Evolutionary conservation across 2,888 invertebrate species (phyloP).

Genomic region (Hyposoter didymator): DNA sequence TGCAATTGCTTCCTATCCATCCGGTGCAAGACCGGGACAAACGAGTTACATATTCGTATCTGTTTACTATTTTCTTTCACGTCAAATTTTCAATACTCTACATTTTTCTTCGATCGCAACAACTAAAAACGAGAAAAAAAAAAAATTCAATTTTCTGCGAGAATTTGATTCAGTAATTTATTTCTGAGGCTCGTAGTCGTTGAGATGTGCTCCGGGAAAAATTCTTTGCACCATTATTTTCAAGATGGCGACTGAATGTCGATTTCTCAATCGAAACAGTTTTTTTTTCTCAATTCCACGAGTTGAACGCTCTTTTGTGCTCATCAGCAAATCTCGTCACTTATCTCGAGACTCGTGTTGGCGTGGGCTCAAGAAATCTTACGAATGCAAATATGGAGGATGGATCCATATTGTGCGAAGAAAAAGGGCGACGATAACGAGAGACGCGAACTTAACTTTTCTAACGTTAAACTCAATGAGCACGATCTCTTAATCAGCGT

Average conservation of each 20-base stretch:
- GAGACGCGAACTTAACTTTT: not conserved
- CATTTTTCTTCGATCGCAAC: too few species aligned
- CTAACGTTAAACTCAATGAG: not conserved
- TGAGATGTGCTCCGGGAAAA: too few species aligned
- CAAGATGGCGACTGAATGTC: not conserved
- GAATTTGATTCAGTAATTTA: too few species aligned
- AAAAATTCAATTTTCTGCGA: too few species aligned
- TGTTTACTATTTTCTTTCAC: not conserved
- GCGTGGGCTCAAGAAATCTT: constrained; percentile 27
- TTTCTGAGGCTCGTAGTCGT: too few species aligned
- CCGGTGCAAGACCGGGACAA: constrained; percentile 36
- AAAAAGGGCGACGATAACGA: constrained; percentile 23
- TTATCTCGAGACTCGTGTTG: constrained; percentile 42
- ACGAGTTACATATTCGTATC: constrained; percentile 7
- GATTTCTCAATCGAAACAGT: not conserved
- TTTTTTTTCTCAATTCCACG: constrained; percentile 11
- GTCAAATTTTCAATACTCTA: not conserved
- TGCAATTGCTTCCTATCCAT: constrained; percentile 73
- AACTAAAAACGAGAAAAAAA: too few species aligned
- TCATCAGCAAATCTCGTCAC: constrained; percentile 31
- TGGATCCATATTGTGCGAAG: not conserved
- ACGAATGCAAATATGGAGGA: constrained; percentile 38
- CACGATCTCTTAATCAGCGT: not conserved
- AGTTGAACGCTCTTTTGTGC: constrained; percentile 39
- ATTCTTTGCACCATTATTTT: not conserved